phyloP scores from a whole-genome alignment of 2,797 vertebrate genomes.

The Squalus acanthias region DNA sequence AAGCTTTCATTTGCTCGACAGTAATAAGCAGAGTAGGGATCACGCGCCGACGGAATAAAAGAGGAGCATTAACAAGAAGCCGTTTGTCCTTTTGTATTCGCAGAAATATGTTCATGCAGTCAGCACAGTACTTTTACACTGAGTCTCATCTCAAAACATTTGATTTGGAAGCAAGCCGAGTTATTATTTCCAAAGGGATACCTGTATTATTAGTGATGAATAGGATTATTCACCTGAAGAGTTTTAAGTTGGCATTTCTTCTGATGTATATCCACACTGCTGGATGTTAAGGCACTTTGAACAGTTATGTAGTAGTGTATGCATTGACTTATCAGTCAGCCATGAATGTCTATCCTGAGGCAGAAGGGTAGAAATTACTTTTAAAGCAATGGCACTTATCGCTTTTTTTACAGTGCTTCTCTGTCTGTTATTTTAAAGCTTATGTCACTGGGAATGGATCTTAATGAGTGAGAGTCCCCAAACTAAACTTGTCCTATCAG shows the following conservation, averaged over 20 bases:
- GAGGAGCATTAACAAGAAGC: background rate
- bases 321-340: background rate
- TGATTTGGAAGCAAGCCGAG: background rate
- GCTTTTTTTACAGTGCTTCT: background rate
- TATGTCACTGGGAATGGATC: background rate
- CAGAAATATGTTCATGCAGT: background rate
- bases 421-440: background rate
- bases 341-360: too few relatives aligned
- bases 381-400: background rate
- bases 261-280: background rate
- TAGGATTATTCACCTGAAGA: constrained; percentile 18
- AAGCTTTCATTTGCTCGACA: background rate
- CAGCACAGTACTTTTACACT: background rate
- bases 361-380: background rate
- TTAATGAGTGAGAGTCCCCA: background rate
- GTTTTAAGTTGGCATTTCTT: constrained; percentile 12
- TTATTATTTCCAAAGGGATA: background rate
- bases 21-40: background rate
- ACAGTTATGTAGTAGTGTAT: background rate
- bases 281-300: background rate
- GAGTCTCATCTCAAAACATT: background rate
- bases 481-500: background rate
- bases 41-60: background rate
- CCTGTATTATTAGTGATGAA: background rate
- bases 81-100: background rate